phyloP scores from a whole-genome alignment of 2,888 invertebrate genomes.

The Lamellibrachia satsuma region DNA sequence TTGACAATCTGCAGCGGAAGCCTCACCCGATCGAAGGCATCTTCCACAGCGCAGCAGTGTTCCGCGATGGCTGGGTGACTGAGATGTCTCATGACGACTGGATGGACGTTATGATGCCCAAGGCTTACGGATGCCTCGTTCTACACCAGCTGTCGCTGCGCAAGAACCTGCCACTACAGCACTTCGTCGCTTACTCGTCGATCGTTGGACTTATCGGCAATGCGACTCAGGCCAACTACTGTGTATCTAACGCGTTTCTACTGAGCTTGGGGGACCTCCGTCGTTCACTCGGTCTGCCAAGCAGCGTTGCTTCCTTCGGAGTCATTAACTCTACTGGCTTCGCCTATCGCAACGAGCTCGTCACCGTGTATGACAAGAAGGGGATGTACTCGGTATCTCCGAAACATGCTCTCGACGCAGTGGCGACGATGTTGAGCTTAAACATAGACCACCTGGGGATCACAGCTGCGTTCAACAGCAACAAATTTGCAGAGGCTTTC shows the following conservation, averaged over 20 bases:
- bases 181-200: slow-evolving; percentile 8
- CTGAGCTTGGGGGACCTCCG: not conserved
- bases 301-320: not conserved
- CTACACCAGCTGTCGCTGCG: not conserved
- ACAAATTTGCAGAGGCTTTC: not conserved
- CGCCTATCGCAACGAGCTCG: not conserved
- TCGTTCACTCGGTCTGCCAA: slow-evolving; percentile 13
- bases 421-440: not conserved
- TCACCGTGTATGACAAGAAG: not conserved
- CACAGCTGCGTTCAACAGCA: not conserved
- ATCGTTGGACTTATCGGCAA: not conserved
- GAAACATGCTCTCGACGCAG: not conserved
- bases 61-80: not conserved
- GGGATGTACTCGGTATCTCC: not conserved
- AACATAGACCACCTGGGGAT: not conserved
- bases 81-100: slow-evolving; percentile 13
- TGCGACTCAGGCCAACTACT: not conserved
- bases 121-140: not conserved
- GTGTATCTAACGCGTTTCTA: slow-evolving; percentile 1
- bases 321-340: slow-evolving; percentile 1
- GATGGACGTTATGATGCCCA: not conserved
- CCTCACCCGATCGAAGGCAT: slow-evolving; percentile 17
- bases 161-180: not conserved
- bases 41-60: slow-evolving; percentile 18
- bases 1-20: not conserved